phyloP scores from a whole-genome alignment of 2,797 vertebrate species.

The Microctenopoma lineatum region DNA sequence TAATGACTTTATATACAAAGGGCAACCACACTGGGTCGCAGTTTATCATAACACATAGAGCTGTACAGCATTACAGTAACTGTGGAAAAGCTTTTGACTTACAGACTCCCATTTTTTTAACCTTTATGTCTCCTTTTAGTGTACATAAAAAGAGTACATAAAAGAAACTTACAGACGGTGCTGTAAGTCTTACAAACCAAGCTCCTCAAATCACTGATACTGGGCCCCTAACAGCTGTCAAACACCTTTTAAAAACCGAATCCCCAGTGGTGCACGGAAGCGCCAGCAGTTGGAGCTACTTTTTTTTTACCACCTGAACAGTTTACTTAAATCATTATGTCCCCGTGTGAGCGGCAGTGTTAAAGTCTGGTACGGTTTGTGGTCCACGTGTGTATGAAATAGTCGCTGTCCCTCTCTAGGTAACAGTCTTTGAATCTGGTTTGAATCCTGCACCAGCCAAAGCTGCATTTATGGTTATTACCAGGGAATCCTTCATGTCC shows the following conservation, averaged over 20 bases:
- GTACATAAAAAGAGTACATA: neutral
- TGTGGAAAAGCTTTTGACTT: conserved; percentile 26
- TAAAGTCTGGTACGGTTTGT: conserved; percentile 41
- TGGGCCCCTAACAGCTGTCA: conserved; percentile 48
- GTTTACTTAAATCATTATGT: conserved; percentile 66
- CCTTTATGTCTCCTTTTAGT: conserved; percentile 16
- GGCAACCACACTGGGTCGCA: conserved; percentile 65
- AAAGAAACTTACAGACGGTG: conserved; percentile 24
- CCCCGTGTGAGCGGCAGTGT: conserved; percentile 49
- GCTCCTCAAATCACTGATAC: conserved; percentile 38
- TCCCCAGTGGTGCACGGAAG: conserved; percentile 27
- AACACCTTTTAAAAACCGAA: conserved; percentile 55
- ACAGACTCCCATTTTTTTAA: neutral
- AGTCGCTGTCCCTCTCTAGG: conserved; percentile 29
- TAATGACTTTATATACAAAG: conserved; percentile 83
- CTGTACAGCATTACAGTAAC: conserved; percentile 7
- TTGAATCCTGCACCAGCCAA: conserved; percentile 47
- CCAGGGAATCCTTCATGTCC: conserved; percentile 77
- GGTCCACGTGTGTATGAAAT: neutral
- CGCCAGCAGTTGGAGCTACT: conserved; percentile 35
- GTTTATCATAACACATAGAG: conserved; percentile 43
- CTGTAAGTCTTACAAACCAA: conserved; percentile 22
- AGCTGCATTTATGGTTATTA: conserved; percentile 66
- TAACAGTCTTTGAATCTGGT: conserved; percentile 51
- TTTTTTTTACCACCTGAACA: conserved; percentile 57